Evolutionary conservation across 1,140 invertebrate genomes (phyloP), one percentile per base, ranked within the genome.

Genomic region (Ceratina japonica): DNA sequence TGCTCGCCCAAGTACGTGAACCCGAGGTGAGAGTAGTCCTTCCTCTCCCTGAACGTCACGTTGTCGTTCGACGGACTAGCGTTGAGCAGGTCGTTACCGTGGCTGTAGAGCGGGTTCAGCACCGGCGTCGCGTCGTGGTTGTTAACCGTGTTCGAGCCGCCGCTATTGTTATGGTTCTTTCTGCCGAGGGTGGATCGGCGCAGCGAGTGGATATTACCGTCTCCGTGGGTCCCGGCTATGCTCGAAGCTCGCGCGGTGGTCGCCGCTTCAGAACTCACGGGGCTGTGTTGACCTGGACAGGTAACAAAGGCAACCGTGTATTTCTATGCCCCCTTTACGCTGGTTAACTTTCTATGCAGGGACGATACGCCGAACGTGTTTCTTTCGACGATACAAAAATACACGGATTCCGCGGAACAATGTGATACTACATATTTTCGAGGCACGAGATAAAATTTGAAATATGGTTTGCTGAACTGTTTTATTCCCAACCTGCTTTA

Each of bases 31-130:
- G 94, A 94, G 84, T 96, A 97, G 89, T 97, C 96, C 89, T 96
- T 95, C 87, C 97, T 97, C 87, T 95, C 95, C 79, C 95, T 94
- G 90, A 97, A 97, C 51, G 95, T 96, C 5, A 97, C 96, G 87
- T 97, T 97, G 74, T 97, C 96, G 87, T 97, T 97, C 56, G 95
- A 95, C 12, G 94, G 94, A 91, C 95, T 96, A 58, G 95, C 87
- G 86, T 94, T 95, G 66, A 95, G 93, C 64, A 94, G 91, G 81
- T 95, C 95, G 31, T 94, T 94, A 84, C 95, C 95, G 64, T 92
- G 91, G 82, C 89, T 92, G 82, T 91, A 93, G 5, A 92, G 86
- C 0, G 92, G 92, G 82, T 93, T 93, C 15, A 93, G 76, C 5
- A 93, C 91, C 1, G 92, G 92, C 4, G 90, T 90, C 54, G 85